These are phyloP conservation scores for Sarcoramphus papa DNA, from an alignment of 2,797 vertebrate species.

Conservation along the genomic window DNA sequence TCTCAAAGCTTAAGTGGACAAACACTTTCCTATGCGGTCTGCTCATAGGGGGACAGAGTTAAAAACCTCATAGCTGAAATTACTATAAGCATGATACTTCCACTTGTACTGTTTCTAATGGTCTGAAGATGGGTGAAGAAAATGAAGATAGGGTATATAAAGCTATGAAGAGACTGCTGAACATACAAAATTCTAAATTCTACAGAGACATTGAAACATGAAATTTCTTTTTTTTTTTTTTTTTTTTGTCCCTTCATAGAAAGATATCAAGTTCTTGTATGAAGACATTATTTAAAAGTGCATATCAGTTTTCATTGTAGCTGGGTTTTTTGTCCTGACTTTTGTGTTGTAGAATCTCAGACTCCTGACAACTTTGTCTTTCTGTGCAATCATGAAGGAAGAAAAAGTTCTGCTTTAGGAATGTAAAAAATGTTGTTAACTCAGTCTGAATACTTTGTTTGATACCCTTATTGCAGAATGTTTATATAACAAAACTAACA, in stretches of 20 bases:
- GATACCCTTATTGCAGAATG: background rate
- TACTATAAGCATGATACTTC: background rate
- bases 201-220: background rate
- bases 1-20: background rate
- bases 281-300: background rate
- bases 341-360: background rate
- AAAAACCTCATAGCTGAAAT: background rate
- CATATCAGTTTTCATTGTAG: background rate
- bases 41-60: background rate
- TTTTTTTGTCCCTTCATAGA: background rate
- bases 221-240: background rate
- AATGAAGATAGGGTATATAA: background rate
- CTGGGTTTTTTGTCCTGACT: background rate
- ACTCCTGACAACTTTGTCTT: background rate
- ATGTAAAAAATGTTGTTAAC: constrained; percentile 12
- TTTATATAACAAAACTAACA: background rate
- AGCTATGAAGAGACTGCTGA: background rate
- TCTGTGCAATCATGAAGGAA: background rate
- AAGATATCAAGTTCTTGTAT: background rate
- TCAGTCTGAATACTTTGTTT: background rate
- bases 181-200: background rate
- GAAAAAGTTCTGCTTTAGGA: background rate
- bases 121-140: background rate
- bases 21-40: background rate
- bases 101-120: background rate